Conservation (phyloP, 2,888 invertebrate species). For the Deilephila porcellus region DNA sequence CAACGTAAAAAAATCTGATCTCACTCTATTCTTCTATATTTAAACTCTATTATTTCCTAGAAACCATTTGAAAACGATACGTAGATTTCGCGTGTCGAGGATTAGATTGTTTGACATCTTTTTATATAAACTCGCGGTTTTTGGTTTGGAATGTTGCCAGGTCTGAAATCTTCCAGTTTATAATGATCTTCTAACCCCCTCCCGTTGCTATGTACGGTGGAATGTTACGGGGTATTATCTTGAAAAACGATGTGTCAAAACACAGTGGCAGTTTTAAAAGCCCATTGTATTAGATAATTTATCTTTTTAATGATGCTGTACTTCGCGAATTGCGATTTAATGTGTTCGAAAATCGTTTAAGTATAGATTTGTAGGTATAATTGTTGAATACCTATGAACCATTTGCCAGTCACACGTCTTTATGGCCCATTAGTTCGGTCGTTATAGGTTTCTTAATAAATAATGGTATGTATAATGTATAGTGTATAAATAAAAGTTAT, state of each 20-base stretch:
- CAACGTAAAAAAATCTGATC: background rate
- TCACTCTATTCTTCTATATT: conserved; percentile 6
- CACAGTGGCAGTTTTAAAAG: background rate
- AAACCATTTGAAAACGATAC: conserved; percentile 4
- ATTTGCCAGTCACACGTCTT: background rate
- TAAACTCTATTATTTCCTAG: conserved; percentile 27
- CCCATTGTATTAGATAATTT: conserved; percentile 1
- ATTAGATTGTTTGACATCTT: conserved; percentile 43
- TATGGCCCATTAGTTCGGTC: background rate
- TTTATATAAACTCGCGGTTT: conserved; percentile 31
- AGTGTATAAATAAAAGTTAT: no score
- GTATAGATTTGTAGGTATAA: background rate
- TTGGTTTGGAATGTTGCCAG: conserved; percentile 28
- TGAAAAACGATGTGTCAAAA: background rate
- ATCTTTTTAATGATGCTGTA: background rate
- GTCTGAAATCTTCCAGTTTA: background rate
- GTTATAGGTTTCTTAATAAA: background rate
- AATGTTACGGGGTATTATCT: no score
- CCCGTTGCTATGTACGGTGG: background rate
- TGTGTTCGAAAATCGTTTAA: conserved; percentile 6
- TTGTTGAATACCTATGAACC: background rate
- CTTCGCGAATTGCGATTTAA: background rate
- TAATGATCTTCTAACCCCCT: background rate
- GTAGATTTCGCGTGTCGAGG: conserved; percentile 29
- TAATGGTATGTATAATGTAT: background rate